Percentiles rank a stretch among this genome's conserved stretches.
Conservation (phyloP, 2,888 invertebrate genomes). For the Teleogryllus oceanicus region DNA sequence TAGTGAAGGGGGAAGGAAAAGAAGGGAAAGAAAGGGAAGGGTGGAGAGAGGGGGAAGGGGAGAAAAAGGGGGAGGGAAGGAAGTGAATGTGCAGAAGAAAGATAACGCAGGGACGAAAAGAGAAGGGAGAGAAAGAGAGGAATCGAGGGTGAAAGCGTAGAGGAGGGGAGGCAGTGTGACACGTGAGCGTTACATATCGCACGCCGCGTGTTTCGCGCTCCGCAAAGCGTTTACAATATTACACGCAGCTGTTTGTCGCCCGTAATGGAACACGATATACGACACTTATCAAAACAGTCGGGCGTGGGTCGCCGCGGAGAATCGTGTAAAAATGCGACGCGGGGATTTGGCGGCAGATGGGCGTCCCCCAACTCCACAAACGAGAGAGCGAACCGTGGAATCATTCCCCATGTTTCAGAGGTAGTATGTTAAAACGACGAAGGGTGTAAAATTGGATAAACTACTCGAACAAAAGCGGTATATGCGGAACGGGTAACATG, state of each 20-base stretch:
- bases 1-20: too few species aligned
- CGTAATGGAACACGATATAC: background rate
- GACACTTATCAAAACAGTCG: constrained; percentile 4
- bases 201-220: background rate
- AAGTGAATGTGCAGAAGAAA: background rate
- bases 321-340: background rate
- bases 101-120: background rate
- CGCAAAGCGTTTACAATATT: too few species aligned
- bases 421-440: too few species aligned
- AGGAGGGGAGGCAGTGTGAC: rapidly evolving
- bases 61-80: background rate
- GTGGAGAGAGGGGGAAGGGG: too few species aligned
- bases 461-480: too few species aligned
- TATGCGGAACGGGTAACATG: too few species aligned
- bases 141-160: background rate
- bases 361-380: too few species aligned
- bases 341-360: background rate
- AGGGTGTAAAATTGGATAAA: too few species aligned
- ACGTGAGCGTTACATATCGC: background rate
- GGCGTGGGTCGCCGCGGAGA: background rate
- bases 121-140: background rate
- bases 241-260: background rate
- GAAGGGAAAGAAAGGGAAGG: too few species aligned
- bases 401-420: too few species aligned
- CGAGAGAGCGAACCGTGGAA: too few species aligned